These are phyloP conservation scores for Drosophila persimilis DNA, from an alignment of 1,140 invertebrate species.

Conservation along the genomic window DNA sequence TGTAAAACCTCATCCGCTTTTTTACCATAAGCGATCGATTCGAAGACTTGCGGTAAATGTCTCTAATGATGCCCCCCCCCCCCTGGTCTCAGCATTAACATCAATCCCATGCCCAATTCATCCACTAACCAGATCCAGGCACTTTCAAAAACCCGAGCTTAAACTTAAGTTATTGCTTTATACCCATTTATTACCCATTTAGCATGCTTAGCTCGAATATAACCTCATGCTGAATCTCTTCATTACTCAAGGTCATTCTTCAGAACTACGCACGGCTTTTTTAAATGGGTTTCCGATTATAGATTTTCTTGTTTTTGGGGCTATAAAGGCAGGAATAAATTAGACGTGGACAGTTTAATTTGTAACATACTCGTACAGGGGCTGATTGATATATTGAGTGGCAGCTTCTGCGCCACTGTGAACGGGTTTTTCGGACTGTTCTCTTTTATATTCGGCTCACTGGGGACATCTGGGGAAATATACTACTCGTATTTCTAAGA, in stretches of 20 bases:
- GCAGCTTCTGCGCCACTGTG: conserved; percentile 24
- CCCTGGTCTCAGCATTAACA: neutral
- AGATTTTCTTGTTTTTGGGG: conserved; percentile 15
- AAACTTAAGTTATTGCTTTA: conserved; percentile 7
- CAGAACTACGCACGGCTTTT: conserved; percentile 25
- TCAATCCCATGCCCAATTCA: neutral
- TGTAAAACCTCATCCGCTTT: too few relatives aligned
- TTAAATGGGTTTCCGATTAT: conserved; percentile 39
- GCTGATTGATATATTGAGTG: conserved; percentile 56
- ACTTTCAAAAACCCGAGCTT: conserved; percentile 22
- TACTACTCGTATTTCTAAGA: conserved; percentile 6
- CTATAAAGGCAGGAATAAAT: conserved; percentile 62
- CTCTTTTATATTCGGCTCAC: conserved; percentile 38
- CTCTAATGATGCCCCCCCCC: neutral
- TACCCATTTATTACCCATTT: conserved; percentile 25
- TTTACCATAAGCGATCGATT: too few relatives aligned
- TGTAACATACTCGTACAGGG: conserved; percentile 19
- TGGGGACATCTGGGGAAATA: neutral
- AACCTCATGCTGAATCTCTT: conserved; percentile 21
- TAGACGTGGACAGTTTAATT: conserved; percentile 45
- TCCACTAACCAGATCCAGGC: conserved; percentile 2
- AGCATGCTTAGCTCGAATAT: neutral
- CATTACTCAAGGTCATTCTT: conserved; percentile 57
- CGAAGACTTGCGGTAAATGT: too few relatives aligned
- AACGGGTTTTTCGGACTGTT: conserved; percentile 51